Evolutionary conservation across 1,140 invertebrate genomes (phyloP), one percentile per base, ranked within the genome.

Genomic region (Colletes latitarsis): DNA sequence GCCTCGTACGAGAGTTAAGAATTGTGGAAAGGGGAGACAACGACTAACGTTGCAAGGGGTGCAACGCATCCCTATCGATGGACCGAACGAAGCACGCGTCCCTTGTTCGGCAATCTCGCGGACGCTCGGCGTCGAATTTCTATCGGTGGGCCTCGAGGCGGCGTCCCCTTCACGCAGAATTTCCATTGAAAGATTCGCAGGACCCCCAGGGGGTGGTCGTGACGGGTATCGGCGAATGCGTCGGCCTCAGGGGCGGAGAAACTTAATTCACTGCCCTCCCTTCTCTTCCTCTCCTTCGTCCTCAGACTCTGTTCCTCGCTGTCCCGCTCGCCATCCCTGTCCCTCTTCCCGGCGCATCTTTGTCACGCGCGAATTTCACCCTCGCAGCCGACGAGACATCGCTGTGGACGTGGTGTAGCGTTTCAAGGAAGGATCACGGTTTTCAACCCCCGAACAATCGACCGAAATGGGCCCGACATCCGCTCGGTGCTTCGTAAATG

Each of bases 161-260:
- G 79, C 76, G 82, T 88, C 78, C 85, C 82, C 68, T 88, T 88
- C 82, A 76, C 81, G 71, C 67, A 68, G 76, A 80, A 87, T 88
- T 89, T 88, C 84, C 83, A 90, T 89, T 85, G 82, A 76, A 81
- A 88, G 78, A 89, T 82, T 84, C 84, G 83, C 88, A 85, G 83
- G 88, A 82, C 84, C 79, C 84, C 83, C 79, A 84, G 83, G 66
- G 84, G 84, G 74, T 86, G 84, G 83, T 85, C 83, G 84, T 85
- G 83, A 86, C 83, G 83, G 86, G 80, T 76, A 82, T 86, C 83
- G 78, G 74, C 82, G 85, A 87, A 89, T 89, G 88, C 89, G 83
- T 90, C 88, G 86, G 88, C 89, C 84, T 86, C 84, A 85, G 87
- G 84, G 86, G 88, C 86, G 84, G 84, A 87, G 86, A 89, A 86